These are phyloP conservation scores for Phrynocephalus forsythii DNA, from an alignment of 2,797 vertebrate genomes.

Conservation along the genomic window DNA sequence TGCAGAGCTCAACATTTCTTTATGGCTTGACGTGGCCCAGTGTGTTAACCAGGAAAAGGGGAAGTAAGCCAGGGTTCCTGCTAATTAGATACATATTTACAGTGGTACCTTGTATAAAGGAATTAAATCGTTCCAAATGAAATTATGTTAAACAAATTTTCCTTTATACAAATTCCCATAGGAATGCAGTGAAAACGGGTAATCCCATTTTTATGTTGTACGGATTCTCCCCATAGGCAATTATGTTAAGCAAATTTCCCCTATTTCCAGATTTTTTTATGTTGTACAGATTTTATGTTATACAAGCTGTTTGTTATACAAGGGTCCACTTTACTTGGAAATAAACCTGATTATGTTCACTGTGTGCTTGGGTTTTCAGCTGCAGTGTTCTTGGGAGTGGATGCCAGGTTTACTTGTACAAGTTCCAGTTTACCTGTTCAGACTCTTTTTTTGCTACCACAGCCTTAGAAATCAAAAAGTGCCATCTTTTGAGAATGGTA, in stretches of 20 bases:
- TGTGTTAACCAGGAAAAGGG: background rate
- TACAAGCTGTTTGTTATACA: too few species aligned
- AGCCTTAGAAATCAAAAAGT: background rate
- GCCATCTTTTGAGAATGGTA: background rate
- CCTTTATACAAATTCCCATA: too few species aligned
- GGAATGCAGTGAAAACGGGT: too few species aligned
- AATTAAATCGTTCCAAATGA: too few species aligned
- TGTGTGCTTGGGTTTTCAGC: background rate
- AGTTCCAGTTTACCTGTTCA: slow-evolving; percentile 7
- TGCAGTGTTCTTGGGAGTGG: background rate
- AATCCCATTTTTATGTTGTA: too few species aligned
- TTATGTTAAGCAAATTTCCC: too few species aligned
- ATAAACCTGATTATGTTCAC: slow-evolving; percentile 2
- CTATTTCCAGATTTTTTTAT: too few species aligned
- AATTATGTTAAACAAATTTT: too few species aligned
- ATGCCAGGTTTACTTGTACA: background rate
- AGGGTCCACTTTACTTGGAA: background rate
- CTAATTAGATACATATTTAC: background rate
- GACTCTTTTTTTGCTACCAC: slow-evolving; percentile 10
- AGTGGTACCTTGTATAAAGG: too few species aligned
- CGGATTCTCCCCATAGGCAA: too few species aligned
- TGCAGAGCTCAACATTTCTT: slow-evolving; percentile 4
- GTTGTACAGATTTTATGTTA: too few species aligned
- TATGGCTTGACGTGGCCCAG: background rate
- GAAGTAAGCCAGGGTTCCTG: background rate